These are phyloP conservation scores for Grammomys dolichurus DNA, from an alignment of 2,113 vertebrate species.

Conservation along the genomic window DNA sequence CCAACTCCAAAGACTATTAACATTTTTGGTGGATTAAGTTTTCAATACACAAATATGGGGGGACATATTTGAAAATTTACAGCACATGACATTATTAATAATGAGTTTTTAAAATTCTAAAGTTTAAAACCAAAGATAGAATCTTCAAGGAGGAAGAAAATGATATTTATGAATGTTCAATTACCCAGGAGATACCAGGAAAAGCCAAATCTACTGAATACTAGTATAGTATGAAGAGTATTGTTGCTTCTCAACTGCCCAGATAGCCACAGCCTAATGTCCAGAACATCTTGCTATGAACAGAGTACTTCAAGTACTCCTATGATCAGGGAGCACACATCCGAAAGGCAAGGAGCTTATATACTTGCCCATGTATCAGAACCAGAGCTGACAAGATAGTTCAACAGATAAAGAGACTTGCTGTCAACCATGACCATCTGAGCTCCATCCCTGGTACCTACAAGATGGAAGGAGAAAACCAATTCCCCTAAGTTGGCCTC, in stretches of 20 bases:
- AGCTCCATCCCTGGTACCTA: not conserved
- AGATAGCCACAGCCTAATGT: not conserved
- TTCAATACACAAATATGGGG: not conserved
- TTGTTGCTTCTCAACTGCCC: not conserved
- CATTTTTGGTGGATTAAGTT: not conserved
- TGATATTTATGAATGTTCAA: not conserved
- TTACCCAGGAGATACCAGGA: not conserved
- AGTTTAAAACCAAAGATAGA: not conserved
- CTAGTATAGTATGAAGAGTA: not conserved
- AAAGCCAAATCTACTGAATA: not conserved
- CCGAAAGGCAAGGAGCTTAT: not conserved
- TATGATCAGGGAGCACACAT: not conserved
- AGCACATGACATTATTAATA: not conserved
- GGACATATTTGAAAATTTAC: not conserved
- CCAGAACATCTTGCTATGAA: constrained; percentile 3
- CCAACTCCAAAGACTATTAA: not conserved
- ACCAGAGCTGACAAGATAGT: not conserved
- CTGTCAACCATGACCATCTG: not conserved
- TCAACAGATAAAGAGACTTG: not conserved
- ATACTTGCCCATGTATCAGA: not conserved
- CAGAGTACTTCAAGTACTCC: not conserved
- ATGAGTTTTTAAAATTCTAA: not conserved
- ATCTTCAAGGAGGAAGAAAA: constrained; percentile 19
- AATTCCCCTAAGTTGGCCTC: not conserved
- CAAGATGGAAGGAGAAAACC: not conserved